These are phyloP conservation scores for Epicauta chinensis DNA, from an alignment of 1,140 invertebrate genomes.

Conservation along the genomic window DNA sequence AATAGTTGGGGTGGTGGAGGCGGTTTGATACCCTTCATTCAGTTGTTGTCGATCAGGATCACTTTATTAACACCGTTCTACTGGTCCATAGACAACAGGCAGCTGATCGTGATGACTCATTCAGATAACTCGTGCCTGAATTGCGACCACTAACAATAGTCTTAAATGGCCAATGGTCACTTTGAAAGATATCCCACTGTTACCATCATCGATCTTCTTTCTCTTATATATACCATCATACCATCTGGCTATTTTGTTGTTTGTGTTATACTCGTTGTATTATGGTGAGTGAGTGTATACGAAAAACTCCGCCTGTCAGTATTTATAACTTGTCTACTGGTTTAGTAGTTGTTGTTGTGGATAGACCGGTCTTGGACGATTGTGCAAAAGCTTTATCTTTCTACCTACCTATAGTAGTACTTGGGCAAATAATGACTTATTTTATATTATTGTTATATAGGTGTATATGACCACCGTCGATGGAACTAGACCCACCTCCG, in stretches of 20 bases:
- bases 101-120: conserved; percentile 30
- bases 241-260: conserved; percentile 6
- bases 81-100: conserved; percentile 24
- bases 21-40: not conserved
- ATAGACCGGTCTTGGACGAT: conserved; percentile 19
- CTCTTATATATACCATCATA: not conserved
- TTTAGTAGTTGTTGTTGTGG: not conserved
- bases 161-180: conserved; percentile 33
- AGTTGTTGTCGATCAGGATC: conserved; percentile 12
- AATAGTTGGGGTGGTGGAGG: not conserved
- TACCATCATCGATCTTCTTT: conserved; percentile 32
- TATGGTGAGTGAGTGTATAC: not conserved
- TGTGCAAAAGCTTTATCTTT: conserved; percentile 16
- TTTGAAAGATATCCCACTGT: conserved; percentile 35
- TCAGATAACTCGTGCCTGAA: conserved; percentile 20
- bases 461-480: conserved; percentile 21
- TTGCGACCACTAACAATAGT: conserved; percentile 22
- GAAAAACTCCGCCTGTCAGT: conserved; percentile 16
- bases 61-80: conserved; percentile 24
- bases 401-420: conserved; percentile 11
- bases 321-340: conserved; percentile 18
- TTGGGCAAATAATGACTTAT: conserved; percentile 25
- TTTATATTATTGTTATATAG: not conserved
- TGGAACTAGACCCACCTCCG: conserved; percentile 10
- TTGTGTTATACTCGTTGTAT: no score